Conservation (phyloP, 2,113 vertebrate species). For the cat (Felis catus) region F.catus_Fca126_mat1.0 CM031423.1:50401501-50402000, state of each 20-base stretch:
- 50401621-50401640: background rate
- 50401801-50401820: background rate
- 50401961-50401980: background rate
- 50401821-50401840: background rate
- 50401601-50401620: background rate
- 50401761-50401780: background rate
- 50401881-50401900: background rate
- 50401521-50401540: background rate
- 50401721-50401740: background rate
- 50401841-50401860: background rate
- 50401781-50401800: background rate
- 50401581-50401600: background rate
- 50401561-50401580: background rate
- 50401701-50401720: background rate
- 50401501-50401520: background rate
- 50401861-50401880: background rate
- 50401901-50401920: conserved; percentile 28
- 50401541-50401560: background rate
- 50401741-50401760: background rate
- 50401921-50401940: background rate
- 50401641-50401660: background rate
- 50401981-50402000: background rate
- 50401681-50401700: background rate
- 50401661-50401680: background rate
- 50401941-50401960: conserved; percentile 18